These are phyloP conservation scores for Lysiphlebus fabarum DNA, from an alignment of 1,140 invertebrate species.

Conservation along the genomic window DNA sequence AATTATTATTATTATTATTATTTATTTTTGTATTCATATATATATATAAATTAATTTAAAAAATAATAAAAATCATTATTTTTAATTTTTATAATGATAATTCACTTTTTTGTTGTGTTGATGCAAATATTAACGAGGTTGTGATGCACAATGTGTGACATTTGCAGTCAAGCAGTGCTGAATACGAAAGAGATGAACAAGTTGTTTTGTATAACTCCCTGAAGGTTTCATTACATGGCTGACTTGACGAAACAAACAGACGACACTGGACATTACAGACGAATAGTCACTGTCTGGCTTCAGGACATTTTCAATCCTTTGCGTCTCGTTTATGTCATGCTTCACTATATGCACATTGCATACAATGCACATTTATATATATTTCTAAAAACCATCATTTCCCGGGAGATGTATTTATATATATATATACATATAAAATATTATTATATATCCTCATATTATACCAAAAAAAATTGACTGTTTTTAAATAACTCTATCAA, in stretches of 20 bases:
- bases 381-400: no score
- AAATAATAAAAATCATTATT: no score
- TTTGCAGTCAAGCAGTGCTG: background rate
- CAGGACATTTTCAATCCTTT: constrained; percentile 17
- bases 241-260: constrained; percentile 48
- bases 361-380: no score
- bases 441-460: no score
- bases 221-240: constrained; percentile 51
- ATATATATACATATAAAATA: no score
- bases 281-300: constrained; percentile 24
- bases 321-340: background rate
- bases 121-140: background rate
- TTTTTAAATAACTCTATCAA: no score
- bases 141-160: constrained; percentile 12
- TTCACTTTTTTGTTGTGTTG: background rate
- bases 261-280: constrained; percentile 35
- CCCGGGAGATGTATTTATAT: no score
- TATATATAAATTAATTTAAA: no score
- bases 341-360: background rate
- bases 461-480: no score
- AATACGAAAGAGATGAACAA: background rate
- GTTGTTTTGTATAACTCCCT: constrained; percentile 37
- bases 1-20: no score
- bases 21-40: no score
- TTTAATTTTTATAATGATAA: no score